A percentile compares a stretch with the other conserved stretches of the same genome.
Evolutionary conservation across 2,888 invertebrate species (phyloP).

Genomic region (Ceriagrion tenellum): DNA sequence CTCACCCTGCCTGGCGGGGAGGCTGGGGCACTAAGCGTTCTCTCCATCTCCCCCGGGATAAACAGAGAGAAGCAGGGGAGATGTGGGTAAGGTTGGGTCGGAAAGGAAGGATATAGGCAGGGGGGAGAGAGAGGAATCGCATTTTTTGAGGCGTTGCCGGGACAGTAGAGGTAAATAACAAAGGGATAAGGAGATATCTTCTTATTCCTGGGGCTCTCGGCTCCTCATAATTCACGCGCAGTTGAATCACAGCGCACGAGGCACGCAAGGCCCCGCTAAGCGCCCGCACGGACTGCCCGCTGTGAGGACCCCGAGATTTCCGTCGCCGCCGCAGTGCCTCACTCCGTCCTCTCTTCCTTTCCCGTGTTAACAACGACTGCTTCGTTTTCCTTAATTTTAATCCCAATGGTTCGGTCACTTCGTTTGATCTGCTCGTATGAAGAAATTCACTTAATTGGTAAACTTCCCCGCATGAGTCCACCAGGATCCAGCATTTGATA

Average conservation of each 20-base stretch:
- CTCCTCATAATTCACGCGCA: slow-evolving; percentile 2
- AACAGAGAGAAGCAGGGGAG: neutral
- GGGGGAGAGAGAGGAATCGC: neutral
- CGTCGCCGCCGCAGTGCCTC: neutral
- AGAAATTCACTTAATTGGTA: slow-evolving; percentile 3
- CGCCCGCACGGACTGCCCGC: neutral
- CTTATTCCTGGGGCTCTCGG: neutral
- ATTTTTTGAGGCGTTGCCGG: slow-evolving; percentile 9
- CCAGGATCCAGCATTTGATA: neutral
- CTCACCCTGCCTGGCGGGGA: slow-evolving; percentile 9
- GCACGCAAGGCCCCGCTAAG: neutral
- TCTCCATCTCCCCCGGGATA: neutral
- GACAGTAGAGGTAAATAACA: slow-evolving; percentile 51
- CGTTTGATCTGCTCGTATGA: neutral
- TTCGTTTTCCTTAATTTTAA: neutral
- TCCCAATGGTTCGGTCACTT: neutral
- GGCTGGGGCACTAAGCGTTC: neutral
- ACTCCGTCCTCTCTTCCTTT: neutral
- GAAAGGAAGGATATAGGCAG: no score
- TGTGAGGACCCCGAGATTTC: neutral
- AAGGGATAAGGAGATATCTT: slow-evolving; percentile 5
- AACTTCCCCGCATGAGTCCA: neutral
- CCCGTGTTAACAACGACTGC: neutral
- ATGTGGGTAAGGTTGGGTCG: neutral
- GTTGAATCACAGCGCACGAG: neutral